Percentiles rank a stretch among this genome's conserved stretches.
phyloP scores from a whole-genome alignment of 1,140 invertebrate species.

The Trichoplusia ni region DNA sequence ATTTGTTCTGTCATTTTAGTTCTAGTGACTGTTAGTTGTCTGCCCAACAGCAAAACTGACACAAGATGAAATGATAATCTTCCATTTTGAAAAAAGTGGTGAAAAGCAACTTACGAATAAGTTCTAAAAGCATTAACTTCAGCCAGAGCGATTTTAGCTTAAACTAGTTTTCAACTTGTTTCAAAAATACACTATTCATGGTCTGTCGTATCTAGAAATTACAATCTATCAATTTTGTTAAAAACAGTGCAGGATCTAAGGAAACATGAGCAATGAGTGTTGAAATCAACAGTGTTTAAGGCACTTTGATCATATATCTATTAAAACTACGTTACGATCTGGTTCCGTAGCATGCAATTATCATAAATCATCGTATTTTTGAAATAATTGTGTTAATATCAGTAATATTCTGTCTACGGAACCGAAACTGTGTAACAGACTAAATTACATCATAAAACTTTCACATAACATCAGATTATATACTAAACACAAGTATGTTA shows the following conservation, averaged over 20 bases:
- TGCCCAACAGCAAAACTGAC: neutral
- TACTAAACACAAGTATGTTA: constrained; percentile 5
- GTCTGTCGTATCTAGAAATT: neutral
- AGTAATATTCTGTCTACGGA: too few relatives aligned
- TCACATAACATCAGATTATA: too few relatives aligned
- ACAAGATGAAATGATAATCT: constrained; percentile 8
- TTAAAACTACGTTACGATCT: neutral
- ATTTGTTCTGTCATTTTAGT: too few relatives aligned
- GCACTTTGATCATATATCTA: neutral
- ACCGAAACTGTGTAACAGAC: too few relatives aligned
- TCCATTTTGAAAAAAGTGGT: neutral
- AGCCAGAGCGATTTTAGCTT: neutral
- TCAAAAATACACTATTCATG: neutral
- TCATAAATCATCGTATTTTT: too few relatives aligned
- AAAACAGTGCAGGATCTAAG: constrained; percentile 7
- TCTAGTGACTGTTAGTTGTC: constrained; percentile 15
- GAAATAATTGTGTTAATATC: too few relatives aligned
- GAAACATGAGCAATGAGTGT: neutral
- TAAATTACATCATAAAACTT: too few relatives aligned
- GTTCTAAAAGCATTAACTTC: too few relatives aligned
- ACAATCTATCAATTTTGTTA: neutral
- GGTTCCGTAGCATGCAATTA: too few relatives aligned
- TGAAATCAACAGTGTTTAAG: constrained; percentile 7
- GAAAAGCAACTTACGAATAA: constrained; percentile 3
- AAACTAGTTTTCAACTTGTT: constrained; percentile 15